Base-by-base conservation (phyloP, 2,888 invertebrate species). In the Drosophila maculinotata region DNA sequence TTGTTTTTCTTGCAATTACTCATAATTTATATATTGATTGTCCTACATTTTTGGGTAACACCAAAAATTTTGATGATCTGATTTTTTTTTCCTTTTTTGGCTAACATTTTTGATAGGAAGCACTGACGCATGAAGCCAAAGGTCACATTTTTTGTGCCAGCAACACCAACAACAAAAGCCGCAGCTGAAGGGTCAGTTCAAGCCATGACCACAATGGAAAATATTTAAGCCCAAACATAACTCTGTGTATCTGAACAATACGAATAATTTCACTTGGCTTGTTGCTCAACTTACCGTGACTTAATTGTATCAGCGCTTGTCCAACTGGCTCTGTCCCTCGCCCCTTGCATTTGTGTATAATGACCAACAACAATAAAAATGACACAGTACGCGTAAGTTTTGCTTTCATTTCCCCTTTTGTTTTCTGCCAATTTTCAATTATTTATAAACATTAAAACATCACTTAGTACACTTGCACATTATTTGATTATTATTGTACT, bases 251-350 rank as follows among this genome's bases (percentile, higher is more conserved):
- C 39, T 35, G 41, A 35, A 60, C 51, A 41, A 58, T 42, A 56
- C 52, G 35, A 60, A 62, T 39, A 69, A 69, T 79, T 85, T 85
- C 86, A 67, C 72, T 78, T 45, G 62, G 79, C 52, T 64, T 78
- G 65, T 58, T 81, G 86, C 76, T 78, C 79, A 81, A 87, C 90
- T 86, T 78, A 90, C 90, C 90, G 79, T 90, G 89, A 88, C 90
- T 90, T 72, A 90, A 89, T 86, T 91, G 90, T 80, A 90, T 90
- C 69, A 90, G 77, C 59, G 90, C 88, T 77, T 90, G 76, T 47
- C 87, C 90, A 74, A 77, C 69, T 69, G 52, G 84, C 82, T 39
- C 41, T 39, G 10, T 10, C 58, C 52, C 48, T 20, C 8, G 48
- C 9, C 56, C 67, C 62, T 17, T 12, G 69, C 74, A 68, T 35